A percentile compares a stretch with the other conserved stretches of the same genome.
These are phyloP conservation scores for Hippocampus zosterae DNA, from an alignment of 2,113 vertebrate species.

Conservation along the genomic window DNA sequence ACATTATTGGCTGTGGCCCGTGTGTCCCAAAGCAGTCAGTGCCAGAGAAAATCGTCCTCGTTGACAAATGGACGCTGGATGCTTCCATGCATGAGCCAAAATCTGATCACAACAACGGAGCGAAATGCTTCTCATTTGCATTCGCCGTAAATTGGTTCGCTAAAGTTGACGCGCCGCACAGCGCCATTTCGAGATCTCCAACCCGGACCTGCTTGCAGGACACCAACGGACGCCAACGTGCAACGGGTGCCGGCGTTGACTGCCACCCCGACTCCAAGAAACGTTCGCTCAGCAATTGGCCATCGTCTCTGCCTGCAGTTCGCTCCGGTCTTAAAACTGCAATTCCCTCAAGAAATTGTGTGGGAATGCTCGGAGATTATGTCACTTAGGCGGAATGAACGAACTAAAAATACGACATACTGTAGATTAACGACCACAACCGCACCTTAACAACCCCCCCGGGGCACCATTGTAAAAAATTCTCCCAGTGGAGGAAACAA, in stretches of 20 bases:
- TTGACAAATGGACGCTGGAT: constrained; percentile 1
- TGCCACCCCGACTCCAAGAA: background rate
- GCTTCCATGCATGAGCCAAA: background rate
- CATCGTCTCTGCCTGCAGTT: too few species aligned
- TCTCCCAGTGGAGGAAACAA: too few species aligned
- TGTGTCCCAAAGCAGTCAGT: background rate
- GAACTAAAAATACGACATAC: too few species aligned
- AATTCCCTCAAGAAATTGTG: too few species aligned
- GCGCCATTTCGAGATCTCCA: background rate
- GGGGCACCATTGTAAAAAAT: too few species aligned
- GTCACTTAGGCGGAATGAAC: too few species aligned
- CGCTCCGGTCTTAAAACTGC: too few species aligned
- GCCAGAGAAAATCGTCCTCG: background rate
- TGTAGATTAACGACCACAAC: too few species aligned
- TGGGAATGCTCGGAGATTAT: too few species aligned
- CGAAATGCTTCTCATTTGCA: background rate
- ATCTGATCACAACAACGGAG: background rate
- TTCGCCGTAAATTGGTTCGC: background rate
- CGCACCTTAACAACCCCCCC: too few species aligned
- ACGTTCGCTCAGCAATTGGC: too few species aligned
- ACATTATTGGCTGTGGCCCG: constrained; percentile 43
- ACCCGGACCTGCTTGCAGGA: too few species aligned
- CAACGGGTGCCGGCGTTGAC: background rate
- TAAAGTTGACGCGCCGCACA: background rate
- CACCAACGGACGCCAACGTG: background rate